Evolutionary conservation across 2,113 vertebrate species (phyloP), one percentile per base, ranked within the genome.

Genomic region (Microtus ochrogaster): DNA sequence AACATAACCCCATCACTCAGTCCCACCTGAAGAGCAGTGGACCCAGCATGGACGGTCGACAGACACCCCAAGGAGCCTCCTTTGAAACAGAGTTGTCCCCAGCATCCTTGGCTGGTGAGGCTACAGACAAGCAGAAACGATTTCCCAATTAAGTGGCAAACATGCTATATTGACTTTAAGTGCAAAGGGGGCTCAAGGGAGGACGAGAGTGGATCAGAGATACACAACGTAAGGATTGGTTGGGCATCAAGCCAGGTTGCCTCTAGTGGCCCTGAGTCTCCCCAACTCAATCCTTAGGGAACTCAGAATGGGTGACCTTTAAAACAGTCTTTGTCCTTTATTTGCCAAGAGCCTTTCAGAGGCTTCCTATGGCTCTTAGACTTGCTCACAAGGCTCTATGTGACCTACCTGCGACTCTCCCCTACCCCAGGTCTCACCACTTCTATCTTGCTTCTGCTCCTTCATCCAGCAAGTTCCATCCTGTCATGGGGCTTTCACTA

Each of bases 121-220:
- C 92, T 90, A 52, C n/a, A 12, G 76, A 89, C 9, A 49, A 0
- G 0, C 2, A 52, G 65, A 63, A 97, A 97, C 0, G 24, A 96
- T 92, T 96, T 96, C 92, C 94, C 94, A 95, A 94, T 95, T 76
- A 97, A 97, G 72, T 36, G 72, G 26, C 78, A 44, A 89, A 26
- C 49, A 17, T 47, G 66, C 77, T 22, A 3, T 82, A 92, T 77
- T 91, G 97, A 96, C 96, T 89, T 82, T 19, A 47, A 49, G 81
- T 41, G 77, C 44, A 65, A 78, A 85, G 63, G 4, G 49, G 52
- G 77, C 92, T 81, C 61, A 61, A 68, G 44, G 39, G 66, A 91
- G 84, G 85, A 89, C 66, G 90, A 41, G 7, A 12, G 6, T 77
- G 24, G 66, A 85, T 92, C 19, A 66, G 33, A 86, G 81, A 81